Conservation (phyloP, 2,888 invertebrate genomes). For the Hirtodrosophila histrioides region DNA sequence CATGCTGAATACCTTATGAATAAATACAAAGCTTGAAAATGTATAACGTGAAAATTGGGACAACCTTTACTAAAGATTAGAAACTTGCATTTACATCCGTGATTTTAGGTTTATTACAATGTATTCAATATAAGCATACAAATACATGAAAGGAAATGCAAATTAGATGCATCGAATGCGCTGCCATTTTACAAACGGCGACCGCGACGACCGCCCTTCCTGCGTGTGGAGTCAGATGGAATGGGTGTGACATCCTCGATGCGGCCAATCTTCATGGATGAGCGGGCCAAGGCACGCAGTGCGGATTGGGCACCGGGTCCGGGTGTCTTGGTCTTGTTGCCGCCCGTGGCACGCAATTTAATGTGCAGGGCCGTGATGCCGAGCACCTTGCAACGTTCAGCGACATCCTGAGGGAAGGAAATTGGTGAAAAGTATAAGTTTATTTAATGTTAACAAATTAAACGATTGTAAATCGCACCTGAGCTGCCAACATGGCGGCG, state of each 20-base stretch:
- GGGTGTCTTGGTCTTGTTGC: conserved; percentile 99
- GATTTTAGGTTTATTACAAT: conserved; percentile 32
- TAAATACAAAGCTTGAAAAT: too few relatives aligned
- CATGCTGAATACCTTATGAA: too few relatives aligned
- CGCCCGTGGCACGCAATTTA: conserved; percentile 98
- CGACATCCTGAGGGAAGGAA: conserved; percentile 92
- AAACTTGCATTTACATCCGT: conserved; percentile 9
- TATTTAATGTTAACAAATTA: not conserved
- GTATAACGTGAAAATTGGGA: too few relatives aligned
- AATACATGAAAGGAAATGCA: conserved; percentile 28
- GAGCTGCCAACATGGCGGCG: conserved; percentile 99
- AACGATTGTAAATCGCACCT: conserved; percentile 86
- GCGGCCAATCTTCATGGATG: conserved; percentile 99
- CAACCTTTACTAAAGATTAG: not conserved
- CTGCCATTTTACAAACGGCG: conserved; percentile 93
- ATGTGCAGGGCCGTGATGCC: conserved; percentile 99
- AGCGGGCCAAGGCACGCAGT: conserved; percentile 97
- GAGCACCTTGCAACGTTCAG: conserved; percentile 98
- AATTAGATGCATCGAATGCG: conserved; percentile 8
- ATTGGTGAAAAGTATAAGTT: not conserved
- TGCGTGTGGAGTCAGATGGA: conserved; percentile 99
- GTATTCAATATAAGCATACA: conserved; percentile 33
- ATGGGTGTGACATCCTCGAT: conserved; percentile 99
- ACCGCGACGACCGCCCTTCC: conserved; percentile 99
- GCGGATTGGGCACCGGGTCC: conserved; percentile 99